Percentiles rank a stretch among this genome's conserved stretches.
Evolutionary conservation across 2,888 invertebrate species (phyloP).

Genomic region (Antheraea yamamai): DNA sequence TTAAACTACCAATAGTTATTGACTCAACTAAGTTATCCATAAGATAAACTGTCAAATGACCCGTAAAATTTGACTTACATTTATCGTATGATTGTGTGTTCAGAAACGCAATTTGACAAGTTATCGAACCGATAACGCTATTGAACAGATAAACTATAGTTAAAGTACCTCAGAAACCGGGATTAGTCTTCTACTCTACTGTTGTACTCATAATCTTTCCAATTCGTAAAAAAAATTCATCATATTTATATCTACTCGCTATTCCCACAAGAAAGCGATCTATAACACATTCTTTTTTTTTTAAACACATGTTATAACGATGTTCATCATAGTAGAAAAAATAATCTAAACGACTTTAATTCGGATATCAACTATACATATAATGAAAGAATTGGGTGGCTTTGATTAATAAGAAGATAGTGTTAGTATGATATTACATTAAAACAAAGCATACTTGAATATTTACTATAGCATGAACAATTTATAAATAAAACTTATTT

Average conservation of each 20-base stretch:
- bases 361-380: neutral
- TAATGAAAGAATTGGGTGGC: neutral
- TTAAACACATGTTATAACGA: constrained; percentile 2
- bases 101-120: too few relatives aligned
- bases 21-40: too few relatives aligned
- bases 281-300: neutral
- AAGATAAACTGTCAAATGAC: too few relatives aligned
- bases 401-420: neutral
- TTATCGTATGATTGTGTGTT: too few relatives aligned
- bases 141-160: too few relatives aligned
- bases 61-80: too few relatives aligned
- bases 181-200: neutral
- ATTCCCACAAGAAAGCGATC: neutral
- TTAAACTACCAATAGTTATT: too few relatives aligned
- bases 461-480: neutral
- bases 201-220: neutral
- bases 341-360: neutral
- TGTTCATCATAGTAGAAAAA: constrained; percentile 3
- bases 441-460: neutral
- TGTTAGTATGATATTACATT: neutral
- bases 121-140: too few relatives aligned
- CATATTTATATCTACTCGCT: neutral
- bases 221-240: neutral
- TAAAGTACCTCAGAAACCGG: too few relatives aligned
- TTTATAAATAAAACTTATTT: too few relatives aligned